Conservation (phyloP, 1,140 invertebrate genomes). For the Argopecten irradians region DNA sequence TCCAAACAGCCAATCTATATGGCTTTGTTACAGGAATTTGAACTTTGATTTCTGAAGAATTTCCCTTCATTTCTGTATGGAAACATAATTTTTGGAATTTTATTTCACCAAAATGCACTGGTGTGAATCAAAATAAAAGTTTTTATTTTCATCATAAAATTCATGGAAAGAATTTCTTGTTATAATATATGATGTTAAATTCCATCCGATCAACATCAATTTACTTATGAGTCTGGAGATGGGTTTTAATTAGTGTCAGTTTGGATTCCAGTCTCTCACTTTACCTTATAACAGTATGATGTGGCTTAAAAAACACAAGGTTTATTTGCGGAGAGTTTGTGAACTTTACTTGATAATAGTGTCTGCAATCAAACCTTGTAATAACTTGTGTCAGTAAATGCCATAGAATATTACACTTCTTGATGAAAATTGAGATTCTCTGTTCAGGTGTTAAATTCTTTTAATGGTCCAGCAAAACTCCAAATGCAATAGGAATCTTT, state of each 20-base stretch:
- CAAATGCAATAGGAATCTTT: neutral
- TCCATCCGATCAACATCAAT: too few relatives aligned
- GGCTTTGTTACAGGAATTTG: neutral
- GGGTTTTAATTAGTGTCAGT: neutral
- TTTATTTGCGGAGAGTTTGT: neutral
- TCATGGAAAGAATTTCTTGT: too few relatives aligned
- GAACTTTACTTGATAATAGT: neutral
- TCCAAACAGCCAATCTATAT: neutral
- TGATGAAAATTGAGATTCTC: neutral
- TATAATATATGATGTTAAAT: too few relatives aligned
- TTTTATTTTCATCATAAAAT: too few relatives aligned
- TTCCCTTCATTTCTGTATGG: neutral
- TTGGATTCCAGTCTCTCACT: neutral
- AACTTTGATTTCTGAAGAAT: neutral
- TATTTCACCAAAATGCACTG: neutral
- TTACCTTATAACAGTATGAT: neutral
- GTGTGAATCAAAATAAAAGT: too few relatives aligned
- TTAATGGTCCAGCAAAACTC: neutral
- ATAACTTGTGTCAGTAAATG: slow-evolving; percentile 22
- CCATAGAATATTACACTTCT: neutral
- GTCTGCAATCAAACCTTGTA: neutral
- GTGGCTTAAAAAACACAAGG: slow-evolving; percentile 3
- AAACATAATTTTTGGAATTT: neutral
- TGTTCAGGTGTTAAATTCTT: neutral
- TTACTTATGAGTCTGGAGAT: too few relatives aligned